Evolutionary conservation across 2,888 invertebrate species (phyloP).

Genomic region (Cremastinae sp.): DNA sequence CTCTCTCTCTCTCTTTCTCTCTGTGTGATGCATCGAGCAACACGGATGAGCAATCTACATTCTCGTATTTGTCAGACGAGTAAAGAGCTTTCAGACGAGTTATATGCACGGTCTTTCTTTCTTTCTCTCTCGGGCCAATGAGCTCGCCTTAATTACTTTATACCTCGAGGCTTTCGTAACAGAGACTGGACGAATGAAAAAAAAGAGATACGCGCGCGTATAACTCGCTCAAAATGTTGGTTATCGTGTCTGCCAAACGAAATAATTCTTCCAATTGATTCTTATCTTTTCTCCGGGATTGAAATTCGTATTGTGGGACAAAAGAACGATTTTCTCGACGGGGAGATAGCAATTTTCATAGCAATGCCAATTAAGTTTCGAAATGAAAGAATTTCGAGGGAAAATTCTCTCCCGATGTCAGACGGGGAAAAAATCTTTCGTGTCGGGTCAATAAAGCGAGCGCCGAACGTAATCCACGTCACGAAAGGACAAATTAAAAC

Average conservation of each 20-base stretch:
- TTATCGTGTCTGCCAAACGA: too few species aligned
- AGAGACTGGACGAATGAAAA: constrained; percentile 32
- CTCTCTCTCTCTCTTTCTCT: constrained; percentile 4
- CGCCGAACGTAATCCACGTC: constrained; percentile 74
- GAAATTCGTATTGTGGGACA: too few species aligned
- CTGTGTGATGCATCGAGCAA: constrained; percentile 24
- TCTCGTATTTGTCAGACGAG: constrained; percentile 26
- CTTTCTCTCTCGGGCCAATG: constrained; percentile 32
- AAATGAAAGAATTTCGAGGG: constrained; percentile 17
- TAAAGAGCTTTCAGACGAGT: constrained; percentile 11
- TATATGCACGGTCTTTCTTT: too few species aligned
- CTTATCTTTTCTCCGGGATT: too few species aligned
- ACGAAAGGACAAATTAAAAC: constrained; percentile 75
- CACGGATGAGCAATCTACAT: constrained; percentile 24
- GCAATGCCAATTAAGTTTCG: not conserved
- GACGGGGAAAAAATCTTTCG: constrained; percentile 38
- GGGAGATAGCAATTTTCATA: not conserved
- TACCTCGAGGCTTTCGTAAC: constrained; percentile 46
- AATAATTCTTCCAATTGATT: too few species aligned
- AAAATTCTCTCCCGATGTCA: constrained; percentile 23
- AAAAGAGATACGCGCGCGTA: constrained; percentile 17
- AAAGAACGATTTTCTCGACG: too few species aligned
- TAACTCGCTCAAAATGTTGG: constrained; percentile 15
- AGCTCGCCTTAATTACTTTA: constrained; percentile 54
- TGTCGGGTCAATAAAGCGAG: constrained; percentile 71